These are phyloP conservation scores for Centropyge bicolor DNA, from an alignment of 2,797 vertebrate genomes.

Conservation along the genomic window DNA sequence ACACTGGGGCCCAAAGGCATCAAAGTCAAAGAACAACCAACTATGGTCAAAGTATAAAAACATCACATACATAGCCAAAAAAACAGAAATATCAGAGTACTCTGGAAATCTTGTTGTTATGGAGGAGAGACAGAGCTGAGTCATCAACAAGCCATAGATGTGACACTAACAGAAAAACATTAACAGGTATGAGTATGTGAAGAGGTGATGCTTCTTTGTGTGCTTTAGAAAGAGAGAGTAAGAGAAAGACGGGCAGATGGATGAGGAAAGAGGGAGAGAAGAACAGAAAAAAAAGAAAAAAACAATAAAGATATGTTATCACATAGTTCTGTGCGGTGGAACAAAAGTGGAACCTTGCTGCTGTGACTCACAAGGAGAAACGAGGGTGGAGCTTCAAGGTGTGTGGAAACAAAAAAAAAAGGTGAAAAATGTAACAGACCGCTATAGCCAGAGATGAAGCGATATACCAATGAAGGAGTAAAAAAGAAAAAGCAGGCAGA, in stretches of 20 bases:
- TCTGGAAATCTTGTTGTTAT: conserved; percentile 37
- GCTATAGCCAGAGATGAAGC: conserved; percentile 18
- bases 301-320: conserved; percentile 63
- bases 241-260: conserved; percentile 6
- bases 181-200: neutral
- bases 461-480: conserved; percentile 18
- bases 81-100: neutral
- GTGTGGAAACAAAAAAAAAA: neutral
- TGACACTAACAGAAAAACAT: conserved; percentile 19
- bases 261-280: conserved; percentile 3
- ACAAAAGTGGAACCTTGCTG: conserved; percentile 50
- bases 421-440: neutral
- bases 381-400: conserved; percentile 48
- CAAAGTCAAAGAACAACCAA: neutral
- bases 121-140: conserved; percentile 2
- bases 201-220: neutral
- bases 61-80: neutral
- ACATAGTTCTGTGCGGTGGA: conserved; percentile 33
- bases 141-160: neutral
- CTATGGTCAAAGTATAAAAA: neutral
- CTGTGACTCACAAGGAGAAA: conserved; percentile 67
- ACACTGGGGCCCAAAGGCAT: neutral
- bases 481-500: conserved; percentile 29
- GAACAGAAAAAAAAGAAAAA: conserved; percentile 8
- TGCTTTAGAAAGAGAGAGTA: neutral